A percentile compares a stretch with the other conserved stretches of the same genome.
These are phyloP conservation scores for Sebastes taczanowskii DNA, from an alignment of 2,797 vertebrate species.

Conservation along the genomic window DNA sequence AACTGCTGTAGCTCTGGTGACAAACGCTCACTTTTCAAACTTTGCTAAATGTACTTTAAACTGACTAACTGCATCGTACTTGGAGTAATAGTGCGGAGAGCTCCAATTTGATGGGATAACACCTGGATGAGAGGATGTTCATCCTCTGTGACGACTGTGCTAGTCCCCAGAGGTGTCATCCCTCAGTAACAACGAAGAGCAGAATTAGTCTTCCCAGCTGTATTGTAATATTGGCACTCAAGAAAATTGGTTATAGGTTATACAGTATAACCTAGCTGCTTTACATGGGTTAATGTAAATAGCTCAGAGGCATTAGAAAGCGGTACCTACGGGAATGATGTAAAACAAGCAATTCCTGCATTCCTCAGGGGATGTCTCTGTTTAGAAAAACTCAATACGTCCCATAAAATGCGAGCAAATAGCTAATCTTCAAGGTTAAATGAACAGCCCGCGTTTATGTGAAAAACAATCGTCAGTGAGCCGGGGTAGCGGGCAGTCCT, in stretches of 20 bases:
- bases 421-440: conserved; percentile 69
- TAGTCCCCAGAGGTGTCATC: conserved; percentile 16
- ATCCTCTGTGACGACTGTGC: conserved; percentile 16
- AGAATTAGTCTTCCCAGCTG: conserved; percentile 26
- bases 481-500: conserved; percentile 16
- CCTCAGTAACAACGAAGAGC: conserved; percentile 14
- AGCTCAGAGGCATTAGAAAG: conserved; percentile 55
- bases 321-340: conserved; percentile 36
- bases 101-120: conserved; percentile 32
- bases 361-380: conserved; percentile 37
- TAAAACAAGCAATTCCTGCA: conserved; percentile 63
- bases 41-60: conserved; percentile 24
- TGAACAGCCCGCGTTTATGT: conserved; percentile 55
- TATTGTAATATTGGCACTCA: conserved; percentile 40
- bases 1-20: not conserved
- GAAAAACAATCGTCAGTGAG: conserved; percentile 47
- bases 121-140: conserved; percentile 29
- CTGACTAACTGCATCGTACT: conserved; percentile 23
- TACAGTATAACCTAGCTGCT: conserved; percentile 37
- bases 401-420: conserved; percentile 59
- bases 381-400: conserved; percentile 64
- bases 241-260: conserved; percentile 54
- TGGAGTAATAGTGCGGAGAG: conserved; percentile 13
- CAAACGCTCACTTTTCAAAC: conserved; percentile 13
- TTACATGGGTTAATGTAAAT: conserved; percentile 49